Evolutionary conservation across 2,797 vertebrate species (phyloP).

Genomic region (Myiotriccus ornatus): DNA sequence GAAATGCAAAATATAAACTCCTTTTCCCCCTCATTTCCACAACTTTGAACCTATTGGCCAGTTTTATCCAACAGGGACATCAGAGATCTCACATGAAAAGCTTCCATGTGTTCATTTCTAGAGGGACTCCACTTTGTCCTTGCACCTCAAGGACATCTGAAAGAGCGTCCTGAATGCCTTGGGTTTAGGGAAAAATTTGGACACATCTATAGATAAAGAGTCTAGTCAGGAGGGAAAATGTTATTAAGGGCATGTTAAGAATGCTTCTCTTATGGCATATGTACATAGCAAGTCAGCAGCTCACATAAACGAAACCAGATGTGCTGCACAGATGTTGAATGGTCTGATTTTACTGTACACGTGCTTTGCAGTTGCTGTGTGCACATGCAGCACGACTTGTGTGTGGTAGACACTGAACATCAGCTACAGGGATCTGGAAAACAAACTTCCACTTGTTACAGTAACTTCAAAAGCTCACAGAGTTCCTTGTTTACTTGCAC

Average conservation of each 20-base stretch:
- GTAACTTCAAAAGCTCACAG: neutral
- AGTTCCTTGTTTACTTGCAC: neutral
- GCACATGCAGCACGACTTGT: neutral
- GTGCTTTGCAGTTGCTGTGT: neutral
- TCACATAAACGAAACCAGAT: neutral
- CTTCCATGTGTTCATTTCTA: neutral
- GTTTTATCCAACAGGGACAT: neutral
- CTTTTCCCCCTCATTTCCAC: neutral
- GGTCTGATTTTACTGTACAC: neutral
- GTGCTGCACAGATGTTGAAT: constrained; percentile 1
- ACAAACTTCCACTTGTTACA: constrained; percentile 3
- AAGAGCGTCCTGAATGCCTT: neutral
- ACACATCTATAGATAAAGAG: neutral
- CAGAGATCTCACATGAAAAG: neutral
- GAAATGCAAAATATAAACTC: neutral
- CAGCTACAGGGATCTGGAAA: neutral
- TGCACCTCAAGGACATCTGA: neutral
- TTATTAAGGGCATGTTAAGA: neutral
- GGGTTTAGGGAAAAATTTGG: neutral
- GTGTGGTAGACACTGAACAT: neutral
- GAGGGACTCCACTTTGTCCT: neutral
- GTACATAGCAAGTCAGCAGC: neutral
- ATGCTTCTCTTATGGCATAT: neutral
- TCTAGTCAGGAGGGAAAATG: neutral
- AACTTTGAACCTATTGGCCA: neutral